phyloP scores from a whole-genome alignment of 2,797 vertebrate species.

The Crenuchus spilurus region DNA sequence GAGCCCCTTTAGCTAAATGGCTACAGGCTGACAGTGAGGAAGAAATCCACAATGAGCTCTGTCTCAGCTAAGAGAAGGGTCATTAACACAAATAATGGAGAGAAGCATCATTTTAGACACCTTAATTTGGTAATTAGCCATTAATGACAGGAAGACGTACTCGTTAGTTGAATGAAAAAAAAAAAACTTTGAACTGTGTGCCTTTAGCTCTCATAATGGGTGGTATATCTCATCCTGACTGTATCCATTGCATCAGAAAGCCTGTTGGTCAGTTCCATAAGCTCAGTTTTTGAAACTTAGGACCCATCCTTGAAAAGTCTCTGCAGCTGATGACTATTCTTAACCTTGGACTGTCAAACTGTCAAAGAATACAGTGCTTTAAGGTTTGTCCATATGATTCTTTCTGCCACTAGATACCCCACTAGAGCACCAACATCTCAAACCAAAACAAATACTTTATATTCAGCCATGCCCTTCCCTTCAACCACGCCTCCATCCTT shows the following conservation, averaged over 20 bases:
- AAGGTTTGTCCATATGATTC: no score
- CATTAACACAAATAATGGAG: conserved; percentile 59
- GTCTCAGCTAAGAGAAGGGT: conserved; percentile 53
- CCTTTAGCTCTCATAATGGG: conserved; percentile 34
- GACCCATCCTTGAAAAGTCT: background rate
- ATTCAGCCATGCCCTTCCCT: no score
- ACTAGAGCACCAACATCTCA: no score
- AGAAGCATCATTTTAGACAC: conserved; percentile 53
- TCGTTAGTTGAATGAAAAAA: conserved; percentile 34
- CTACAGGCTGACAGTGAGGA: conserved; percentile 46
- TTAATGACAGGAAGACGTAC: conserved; percentile 58
- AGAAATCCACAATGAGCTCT: conserved; percentile 50
- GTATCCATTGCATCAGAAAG: conserved; percentile 16
- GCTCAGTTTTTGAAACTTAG: background rate
- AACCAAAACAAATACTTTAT: no score
- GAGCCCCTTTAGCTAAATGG: conserved; percentile 39
- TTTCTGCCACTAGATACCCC: no score
- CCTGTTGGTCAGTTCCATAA: background rate
- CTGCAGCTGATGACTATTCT: no score
- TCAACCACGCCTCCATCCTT: no score
- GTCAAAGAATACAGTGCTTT: no score
- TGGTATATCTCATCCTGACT: conserved; percentile 16
- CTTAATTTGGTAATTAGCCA: conserved; percentile 60
- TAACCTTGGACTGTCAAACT: no score
- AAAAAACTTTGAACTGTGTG: conserved; percentile 35